Evolutionary conservation across 2,888 invertebrate species (phyloP).

Genomic region (Chouioia cunea): DNA sequence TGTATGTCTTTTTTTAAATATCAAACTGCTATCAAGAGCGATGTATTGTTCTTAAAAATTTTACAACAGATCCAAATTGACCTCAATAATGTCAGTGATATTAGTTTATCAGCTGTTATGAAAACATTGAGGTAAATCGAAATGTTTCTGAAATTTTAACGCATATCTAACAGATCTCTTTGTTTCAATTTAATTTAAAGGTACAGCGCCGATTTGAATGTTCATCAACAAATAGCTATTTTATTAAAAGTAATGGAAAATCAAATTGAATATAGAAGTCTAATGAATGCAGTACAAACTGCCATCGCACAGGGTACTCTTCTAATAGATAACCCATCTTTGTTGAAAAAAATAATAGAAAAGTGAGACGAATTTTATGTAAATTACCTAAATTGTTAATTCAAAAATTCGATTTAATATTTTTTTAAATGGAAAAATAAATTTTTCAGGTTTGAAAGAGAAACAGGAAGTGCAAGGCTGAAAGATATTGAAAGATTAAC

Average conservation of each 20-base stretch:
- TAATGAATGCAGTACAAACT: slow-evolving; percentile 15
- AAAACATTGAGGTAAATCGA: slow-evolving; percentile 27
- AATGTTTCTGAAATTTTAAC: slow-evolving; percentile 17
- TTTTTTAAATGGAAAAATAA: slow-evolving; percentile 13
- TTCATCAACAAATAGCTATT: neutral
- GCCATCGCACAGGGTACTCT: slow-evolving; percentile 15
- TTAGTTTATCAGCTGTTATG: slow-evolving; percentile 14
- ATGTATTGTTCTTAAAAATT: neutral
- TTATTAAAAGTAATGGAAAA: slow-evolving; percentile 12
- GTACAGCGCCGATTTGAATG: slow-evolving; percentile 8
- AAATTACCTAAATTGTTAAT: neutral
- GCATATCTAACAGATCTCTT: slow-evolving; percentile 6
- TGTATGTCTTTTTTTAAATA: slow-evolving; percentile 33
- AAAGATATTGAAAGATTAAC: slow-evolving; percentile 83
- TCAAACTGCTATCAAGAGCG: neutral
- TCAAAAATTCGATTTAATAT: slow-evolving; percentile 6
- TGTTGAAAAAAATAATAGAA: slow-evolving; percentile 21
- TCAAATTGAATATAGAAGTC: neutral
- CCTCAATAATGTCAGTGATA: slow-evolving; percentile 4
- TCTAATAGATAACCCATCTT: neutral
- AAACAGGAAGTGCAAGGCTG: slow-evolving; percentile 71
- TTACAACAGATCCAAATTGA: slow-evolving; percentile 11
- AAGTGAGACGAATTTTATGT: slow-evolving; percentile 17
- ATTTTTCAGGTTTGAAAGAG: slow-evolving; percentile 65
- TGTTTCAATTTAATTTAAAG: slow-evolving; percentile 12